Conservation (phyloP, 2,113 vertebrate species). For the Egretta garzetta region DNA sequence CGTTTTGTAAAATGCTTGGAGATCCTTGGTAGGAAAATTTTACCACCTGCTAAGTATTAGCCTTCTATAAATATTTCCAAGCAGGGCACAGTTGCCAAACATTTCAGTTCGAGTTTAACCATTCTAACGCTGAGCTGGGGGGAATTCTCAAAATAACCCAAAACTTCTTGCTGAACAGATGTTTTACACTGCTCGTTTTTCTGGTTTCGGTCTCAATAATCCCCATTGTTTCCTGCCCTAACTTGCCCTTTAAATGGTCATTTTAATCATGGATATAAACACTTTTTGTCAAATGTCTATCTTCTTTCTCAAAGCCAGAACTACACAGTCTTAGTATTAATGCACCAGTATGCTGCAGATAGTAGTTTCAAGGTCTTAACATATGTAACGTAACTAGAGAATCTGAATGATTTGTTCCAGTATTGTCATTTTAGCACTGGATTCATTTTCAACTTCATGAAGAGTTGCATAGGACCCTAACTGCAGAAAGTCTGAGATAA, state of each 20-base stretch:
- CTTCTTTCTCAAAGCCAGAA: not conserved
- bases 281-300: not conserved
- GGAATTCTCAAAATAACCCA: not conserved
- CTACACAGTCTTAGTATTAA: not conserved
- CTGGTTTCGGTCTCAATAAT: not conserved
- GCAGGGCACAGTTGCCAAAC: not conserved
- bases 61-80: conserved; percentile 38
- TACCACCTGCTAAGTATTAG: conserved; percentile 23
- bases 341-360: not conserved
- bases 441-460: not conserved
- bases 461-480: not conserved
- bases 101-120: not conserved
- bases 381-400: not conserved
- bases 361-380: not conserved
- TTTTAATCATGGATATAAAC: not conserved
- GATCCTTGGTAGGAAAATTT: conserved; percentile 30
- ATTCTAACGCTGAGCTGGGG: not conserved
- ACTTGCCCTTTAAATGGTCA: not conserved
- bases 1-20: not conserved
- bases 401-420: not conserved
- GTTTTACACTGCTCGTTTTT: not conserved
- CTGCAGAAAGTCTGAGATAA: not conserved
- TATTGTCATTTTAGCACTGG: not conserved
- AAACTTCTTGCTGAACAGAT: not conserved
- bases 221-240: not conserved